Conservation (phyloP, 2,113 vertebrate genomes). For the Himantopus leucocephalus region DNA sequence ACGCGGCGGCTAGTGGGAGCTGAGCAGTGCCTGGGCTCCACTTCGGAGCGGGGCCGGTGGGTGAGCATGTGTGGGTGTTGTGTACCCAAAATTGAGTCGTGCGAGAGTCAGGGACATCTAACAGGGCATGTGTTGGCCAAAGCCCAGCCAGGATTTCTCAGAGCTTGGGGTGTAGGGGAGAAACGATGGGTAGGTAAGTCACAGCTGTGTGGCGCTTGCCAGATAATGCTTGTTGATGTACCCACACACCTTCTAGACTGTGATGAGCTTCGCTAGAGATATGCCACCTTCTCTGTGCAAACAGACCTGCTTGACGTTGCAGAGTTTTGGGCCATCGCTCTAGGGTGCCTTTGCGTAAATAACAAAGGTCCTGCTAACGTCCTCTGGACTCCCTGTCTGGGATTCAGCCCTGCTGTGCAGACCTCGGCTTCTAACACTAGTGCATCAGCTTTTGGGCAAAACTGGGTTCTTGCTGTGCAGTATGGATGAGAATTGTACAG, state of each 20-base stretch:
- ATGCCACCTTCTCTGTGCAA: background rate
- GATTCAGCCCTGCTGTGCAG: background rate
- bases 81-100: background rate
- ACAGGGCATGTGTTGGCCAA: accelerated
- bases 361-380: background rate
- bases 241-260: background rate
- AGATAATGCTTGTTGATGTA: background rate
- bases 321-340: background rate
- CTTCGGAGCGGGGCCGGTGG: accelerated
- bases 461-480: background rate
- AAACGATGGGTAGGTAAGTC: background rate
- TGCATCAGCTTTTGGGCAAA: background rate
- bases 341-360: background rate
- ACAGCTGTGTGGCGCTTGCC: accelerated
- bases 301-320: background rate
- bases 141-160: background rate
- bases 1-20: background rate
- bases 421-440: background rate
- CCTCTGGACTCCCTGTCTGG: background rate
- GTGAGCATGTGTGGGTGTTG: accelerated
- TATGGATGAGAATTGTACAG: background rate
- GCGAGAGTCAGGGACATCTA: accelerated
- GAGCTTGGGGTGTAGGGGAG: background rate
- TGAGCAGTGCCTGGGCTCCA: background rate
- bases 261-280: background rate